These are phyloP conservation scores for Andrena bucephala DNA, from an alignment of 2,888 invertebrate genomes.

Conservation along the genomic window DNA sequence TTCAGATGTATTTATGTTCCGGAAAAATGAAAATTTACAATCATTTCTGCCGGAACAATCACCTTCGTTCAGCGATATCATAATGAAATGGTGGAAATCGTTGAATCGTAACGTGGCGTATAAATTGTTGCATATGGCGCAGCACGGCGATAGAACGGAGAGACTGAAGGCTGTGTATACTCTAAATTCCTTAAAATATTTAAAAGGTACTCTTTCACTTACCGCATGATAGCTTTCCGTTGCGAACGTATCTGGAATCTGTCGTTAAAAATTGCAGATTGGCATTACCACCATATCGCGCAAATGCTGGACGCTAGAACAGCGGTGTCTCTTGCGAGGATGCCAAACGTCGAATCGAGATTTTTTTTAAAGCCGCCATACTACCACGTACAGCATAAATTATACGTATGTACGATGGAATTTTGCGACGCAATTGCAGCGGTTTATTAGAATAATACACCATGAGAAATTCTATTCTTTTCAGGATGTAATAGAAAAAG, in stretches of 20 bases:
- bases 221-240: neutral
- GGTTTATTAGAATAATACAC: neutral
- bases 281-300: constrained; percentile 90
- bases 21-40: constrained; percentile 71
- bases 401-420: constrained; percentile 82
- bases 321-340: constrained; percentile 92
- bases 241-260: constrained; percentile 29
- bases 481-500: constrained; percentile 79
- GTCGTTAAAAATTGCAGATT: constrained; percentile 82
- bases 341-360: constrained; percentile 89
- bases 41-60: constrained; percentile 67
- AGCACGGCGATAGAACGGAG: constrained; percentile 88
- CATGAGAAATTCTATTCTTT: constrained; percentile 11
- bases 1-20: constrained; percentile 76
- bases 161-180: constrained; percentile 89
- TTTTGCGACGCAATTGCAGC: constrained; percentile 2
- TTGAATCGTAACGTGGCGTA: constrained; percentile 89
- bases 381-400: constrained; percentile 83
- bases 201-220: constrained; percentile 85
- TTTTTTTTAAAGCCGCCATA: constrained; percentile 91
- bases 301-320: constrained; percentile 92
- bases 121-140: constrained; percentile 89
- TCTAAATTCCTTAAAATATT: constrained; percentile 88
- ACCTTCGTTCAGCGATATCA: constrained; percentile 67
- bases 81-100: constrained; percentile 87